Base-by-base conservation (phyloP, 64 coral and sea anemone species). In the Anthopleura sola region DNA sequence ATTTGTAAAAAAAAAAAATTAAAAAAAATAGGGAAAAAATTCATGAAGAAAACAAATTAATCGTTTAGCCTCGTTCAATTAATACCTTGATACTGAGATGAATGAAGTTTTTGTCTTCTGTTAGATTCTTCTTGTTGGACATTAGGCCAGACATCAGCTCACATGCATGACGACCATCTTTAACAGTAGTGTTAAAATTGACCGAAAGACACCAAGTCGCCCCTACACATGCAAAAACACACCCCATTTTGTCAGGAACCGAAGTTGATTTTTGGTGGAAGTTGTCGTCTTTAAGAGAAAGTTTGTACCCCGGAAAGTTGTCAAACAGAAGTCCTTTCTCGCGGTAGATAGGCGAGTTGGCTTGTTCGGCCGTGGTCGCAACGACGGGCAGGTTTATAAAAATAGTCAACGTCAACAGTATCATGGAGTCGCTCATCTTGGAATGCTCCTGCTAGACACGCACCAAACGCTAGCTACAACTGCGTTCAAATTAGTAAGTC, bases 71-170 rank as follows among this genome's bases (percentile, higher is more conserved):
- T 19, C 3, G 6, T 31, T 11, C 5, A 34, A n/a, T n/a, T n/a
- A n/a, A 48, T 79, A 79, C 76, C 76, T 79, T 79, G 20, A 79
- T 79, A 37, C 76, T 48, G 16, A 79, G 76, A 79, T 44, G 37
- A 79, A 33, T 79, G 39, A 44, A 79, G 16, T 15, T 40, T 0
- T 21, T 23, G 21, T 79, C 31, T 47, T 46, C 3, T 48, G 24
- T 38, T 6, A 79, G 5, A 13, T 79, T 40, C 37, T 71, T 79
- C 0, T 79, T 7, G 15, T 0, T 24, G 44, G 23, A 23, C 19
- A 37, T 79, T 10, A 44, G 8, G 21, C 14, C 3, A 11, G 76
- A 79, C 44, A 79, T 32, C 36, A 79, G 76, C 31, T 47, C 76
- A 47, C 76, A 79, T 21, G 21, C 16, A 37, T 79, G 76, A 20